Base-by-base conservation (phyloP, 2,888 invertebrate genomes). In the Nebria brevicollis region DNA sequence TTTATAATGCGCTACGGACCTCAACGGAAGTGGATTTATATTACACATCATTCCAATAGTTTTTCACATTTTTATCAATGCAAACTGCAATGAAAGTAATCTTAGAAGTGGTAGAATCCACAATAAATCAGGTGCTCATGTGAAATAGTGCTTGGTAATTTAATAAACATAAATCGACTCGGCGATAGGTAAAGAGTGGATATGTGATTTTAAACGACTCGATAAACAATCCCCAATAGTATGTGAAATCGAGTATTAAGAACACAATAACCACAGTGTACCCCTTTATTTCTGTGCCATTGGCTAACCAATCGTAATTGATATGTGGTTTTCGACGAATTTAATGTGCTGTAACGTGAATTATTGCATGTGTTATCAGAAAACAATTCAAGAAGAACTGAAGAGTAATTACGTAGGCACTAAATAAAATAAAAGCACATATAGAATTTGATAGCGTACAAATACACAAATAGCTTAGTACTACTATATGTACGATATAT, bases 341-440 rank as follows among this genome's bases (percentile, higher is more conserved):
- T 72, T 77, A 77, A 77, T 77, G 77, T 72, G 25, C 72, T 72
- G 77, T 77, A 64, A 65, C 54, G 77, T 72, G 72, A 77, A 77
- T 65, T 77, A 72, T 72, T 72, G 66, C 66, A 25, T 26, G 34
- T 26, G 70, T 25, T 70, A 34, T 70, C 34, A 26, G 70, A 25
- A 70, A 70, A 11, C 70, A 34, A 70, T 54, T 54, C 54, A 54
- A 54, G 54, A 54, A 54, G 54, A 54, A 54, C 13, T 54, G 54
- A 54, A 54, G 54, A 13, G 54, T 54, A 54, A 54, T 6, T 8
- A 54, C 13, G 54, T 13, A 54, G 4, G 54, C 54, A 54, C 6
- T 7, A 54, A 6, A 54, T 54, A 11, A 54, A 54, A 54, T 54
- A 54, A 11, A 54, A 54, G 13, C 54, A 54, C 2, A 54, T 5